These are phyloP conservation scores for Lycopodina hypogea DNA, from an alignment of 37 sponge, comb jelly and placozoan species.

Conservation along the genomic window DNA sequence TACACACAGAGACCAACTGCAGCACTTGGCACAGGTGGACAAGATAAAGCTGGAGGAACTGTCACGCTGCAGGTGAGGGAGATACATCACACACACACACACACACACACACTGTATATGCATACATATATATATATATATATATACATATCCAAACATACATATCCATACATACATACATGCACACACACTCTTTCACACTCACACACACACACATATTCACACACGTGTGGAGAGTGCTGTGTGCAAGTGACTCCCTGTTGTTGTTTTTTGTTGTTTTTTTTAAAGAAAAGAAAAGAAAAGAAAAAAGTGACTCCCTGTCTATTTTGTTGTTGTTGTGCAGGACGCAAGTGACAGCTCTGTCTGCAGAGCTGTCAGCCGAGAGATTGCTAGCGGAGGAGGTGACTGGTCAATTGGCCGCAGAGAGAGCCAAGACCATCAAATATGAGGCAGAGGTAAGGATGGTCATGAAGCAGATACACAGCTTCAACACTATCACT, in stretches of 20 bases:
- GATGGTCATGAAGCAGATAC: too few relatives aligned
- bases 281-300: too few relatives aligned
- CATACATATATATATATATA: neutral
- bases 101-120: neutral
- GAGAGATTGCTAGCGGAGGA: conserved; percentile 65
- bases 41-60: conserved; percentile 54
- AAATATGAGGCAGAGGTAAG: conserved; percentile 46
- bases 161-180: too few relatives aligned
- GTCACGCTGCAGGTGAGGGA: conserved; percentile 29
- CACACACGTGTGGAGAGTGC: too few relatives aligned
- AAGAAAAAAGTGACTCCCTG: neutral
- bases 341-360: conserved; percentile 47
- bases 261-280: too few relatives aligned
- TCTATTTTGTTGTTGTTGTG: neutral
- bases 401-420: conserved; percentile 33
- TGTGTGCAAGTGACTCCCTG: too few relatives aligned
- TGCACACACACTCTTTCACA: too few relatives aligned
- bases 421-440: conserved; percentile 41
- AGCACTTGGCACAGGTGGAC: conserved; percentile 40
- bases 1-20: conserved; percentile 47
- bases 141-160: too few relatives aligned
- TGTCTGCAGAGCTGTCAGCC: conserved; percentile 74
- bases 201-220: too few relatives aligned
- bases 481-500: too few relatives aligned
- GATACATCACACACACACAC: neutral